These are phyloP conservation scores for Berghia stephanieae DNA, from an alignment of 1,140 invertebrate species.

Conservation along the genomic window DNA sequence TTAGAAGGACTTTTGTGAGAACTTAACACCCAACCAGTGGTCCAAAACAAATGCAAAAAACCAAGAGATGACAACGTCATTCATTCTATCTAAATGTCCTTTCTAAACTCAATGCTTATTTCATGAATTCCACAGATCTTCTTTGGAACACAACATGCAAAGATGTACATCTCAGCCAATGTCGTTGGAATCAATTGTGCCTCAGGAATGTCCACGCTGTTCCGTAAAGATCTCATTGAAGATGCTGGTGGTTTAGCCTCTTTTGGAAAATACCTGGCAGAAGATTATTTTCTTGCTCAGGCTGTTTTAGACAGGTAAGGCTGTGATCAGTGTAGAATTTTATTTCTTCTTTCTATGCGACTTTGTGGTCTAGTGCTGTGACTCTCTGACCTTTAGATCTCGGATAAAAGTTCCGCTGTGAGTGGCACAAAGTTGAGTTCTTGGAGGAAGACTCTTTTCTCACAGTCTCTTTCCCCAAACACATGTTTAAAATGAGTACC, in stretches of 20 bases:
- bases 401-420: no score
- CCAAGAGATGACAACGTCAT: not conserved
- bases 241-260: constrained; percentile 89
- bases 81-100: not conserved
- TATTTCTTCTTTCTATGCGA: not conserved
- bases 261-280: constrained; percentile 95
- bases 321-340: constrained; percentile 12
- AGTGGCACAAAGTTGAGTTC: no score
- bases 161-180: constrained; percentile 35
- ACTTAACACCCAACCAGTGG: not conserved
- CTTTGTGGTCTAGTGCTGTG: not conserved
- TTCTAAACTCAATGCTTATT: not conserved
- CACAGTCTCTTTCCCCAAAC: no score
- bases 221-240: constrained; percentile 89
- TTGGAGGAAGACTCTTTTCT: no score
- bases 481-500: no score
- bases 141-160: constrained; percentile 37
- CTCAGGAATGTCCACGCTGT: constrained; percentile 97
- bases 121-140: constrained; percentile 20
- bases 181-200: constrained; percentile 90
- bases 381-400: no score
- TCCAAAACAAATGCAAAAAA: not conserved
- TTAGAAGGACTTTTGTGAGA: no score
- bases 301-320: constrained; percentile 79
- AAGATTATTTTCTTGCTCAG: constrained; percentile 98